Percentiles rank a stretch among this genome's conserved stretches.
Evolutionary conservation across 1,140 invertebrate species (phyloP).

Genomic region (Mylabris phalerata): DNA sequence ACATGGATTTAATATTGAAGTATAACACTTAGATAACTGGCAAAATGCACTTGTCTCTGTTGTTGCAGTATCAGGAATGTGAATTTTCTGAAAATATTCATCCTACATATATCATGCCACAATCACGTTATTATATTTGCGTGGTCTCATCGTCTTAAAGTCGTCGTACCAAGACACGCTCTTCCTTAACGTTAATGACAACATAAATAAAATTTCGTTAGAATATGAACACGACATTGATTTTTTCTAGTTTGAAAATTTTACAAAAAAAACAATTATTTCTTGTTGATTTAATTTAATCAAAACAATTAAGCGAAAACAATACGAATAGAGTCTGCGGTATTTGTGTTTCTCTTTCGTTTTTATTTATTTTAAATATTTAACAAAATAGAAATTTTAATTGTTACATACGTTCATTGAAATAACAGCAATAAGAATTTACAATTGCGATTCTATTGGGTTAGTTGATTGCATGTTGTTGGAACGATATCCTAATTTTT

Average conservation of each 20-base stretch:
- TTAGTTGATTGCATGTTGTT: too few species aligned
- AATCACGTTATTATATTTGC: slow-evolving; percentile 40
- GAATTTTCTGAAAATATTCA: slow-evolving; percentile 10
- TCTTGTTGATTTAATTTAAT: background rate
- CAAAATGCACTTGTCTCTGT: slow-evolving; percentile 1
- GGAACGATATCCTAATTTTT: too few species aligned
- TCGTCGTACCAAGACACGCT: slow-evolving; percentile 37
- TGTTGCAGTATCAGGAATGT: slow-evolving; percentile 13
- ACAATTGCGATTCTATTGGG: too few species aligned
- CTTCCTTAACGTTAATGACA: slow-evolving; percentile 31
- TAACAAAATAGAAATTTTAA: too few species aligned
- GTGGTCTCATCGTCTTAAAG: slow-evolving; percentile 31
- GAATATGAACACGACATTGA: slow-evolving; percentile 23
- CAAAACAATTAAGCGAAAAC: too few species aligned
- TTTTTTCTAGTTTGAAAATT: slow-evolving; percentile 3
- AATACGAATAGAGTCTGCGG: too few species aligned
- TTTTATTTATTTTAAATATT: too few species aligned
- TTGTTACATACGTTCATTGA: too few species aligned
- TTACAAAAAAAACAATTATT: background rate
- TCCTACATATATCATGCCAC: slow-evolving; percentile 35
- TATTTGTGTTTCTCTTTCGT: too few species aligned
- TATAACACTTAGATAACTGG: background rate
- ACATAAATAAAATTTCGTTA: slow-evolving; percentile 29
- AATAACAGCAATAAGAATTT: too few species aligned
- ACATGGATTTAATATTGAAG: background rate